Base-by-base conservation (phyloP, 2,113 vertebrate species). In the Equus przewalskii region DNA sequence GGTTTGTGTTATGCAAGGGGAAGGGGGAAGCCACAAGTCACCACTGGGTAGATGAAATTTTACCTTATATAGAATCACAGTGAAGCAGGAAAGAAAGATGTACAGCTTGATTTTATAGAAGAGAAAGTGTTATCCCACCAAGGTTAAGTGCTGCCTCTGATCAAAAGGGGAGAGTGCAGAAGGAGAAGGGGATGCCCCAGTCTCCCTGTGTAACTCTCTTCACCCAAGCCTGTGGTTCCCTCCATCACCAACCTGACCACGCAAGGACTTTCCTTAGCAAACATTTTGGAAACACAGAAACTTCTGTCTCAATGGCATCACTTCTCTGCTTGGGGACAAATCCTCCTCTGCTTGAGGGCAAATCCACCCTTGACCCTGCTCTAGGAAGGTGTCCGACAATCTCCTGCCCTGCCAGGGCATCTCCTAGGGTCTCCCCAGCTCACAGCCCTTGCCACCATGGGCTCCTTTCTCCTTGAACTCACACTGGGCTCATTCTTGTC, bases 371-470 rank as follows among this genome's bases (percentile, higher is more conserved):
- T 41, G 22, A 13, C 5, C 5, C 11, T 5, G 8, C n/a, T 64
- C 67, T 26, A 19, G 28, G 51, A 44, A 64, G 56, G 6, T 18
- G 18, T 56, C 46, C 12, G 2, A 8, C 19, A 1, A n/a, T 24
- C 46, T 33, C 15, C 30, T 0, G 18, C 56, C 15, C 7, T 14
- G 10, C 6, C 19, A 11, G 64, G 11, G 15, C 19, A 51, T 11
- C 28, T 54, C 26, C 22, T 6, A 4, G 28, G 36, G 2, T 30
- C 28, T 51, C 44, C n/a, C 26, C 10, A 11, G 75, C 84, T 64
- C 28, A 12, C 14, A 49, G 9, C 6, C 14, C 21, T 33, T 1
- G 0, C 54, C 9, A 0, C 6, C 58, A 7, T 13, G 54, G 15
- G 18, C 22, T 21, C 24, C 10, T 30, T 92, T 49, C 16, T 62